A percentile compares a stretch with the other conserved stretches of the same genome.
Conservation (phyloP, 1,140 invertebrate species). For the Tetramorium parvispinum region DNA sequence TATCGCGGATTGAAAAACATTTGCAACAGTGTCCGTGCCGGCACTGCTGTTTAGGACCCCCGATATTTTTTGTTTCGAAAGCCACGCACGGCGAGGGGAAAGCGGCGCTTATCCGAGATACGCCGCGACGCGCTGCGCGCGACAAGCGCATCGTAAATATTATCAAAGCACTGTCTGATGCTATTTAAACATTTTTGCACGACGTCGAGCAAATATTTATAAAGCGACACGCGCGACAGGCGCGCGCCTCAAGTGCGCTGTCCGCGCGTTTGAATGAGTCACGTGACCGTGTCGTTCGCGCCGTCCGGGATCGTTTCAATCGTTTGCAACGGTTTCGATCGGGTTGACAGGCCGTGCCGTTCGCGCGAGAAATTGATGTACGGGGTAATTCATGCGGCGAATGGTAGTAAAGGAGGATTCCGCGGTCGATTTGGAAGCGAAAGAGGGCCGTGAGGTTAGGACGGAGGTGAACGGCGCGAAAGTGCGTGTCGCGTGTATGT, state of each 20-base stretch:
- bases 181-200: neutral
- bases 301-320: neutral
- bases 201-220: neutral
- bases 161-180: neutral
- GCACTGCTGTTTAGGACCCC: neutral
- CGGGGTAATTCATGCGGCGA: neutral
- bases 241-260: neutral
- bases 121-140: neutral
- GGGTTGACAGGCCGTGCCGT: neutral
- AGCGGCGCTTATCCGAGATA: neutral
- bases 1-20: neutral
- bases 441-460: neutral
- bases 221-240: neutral
- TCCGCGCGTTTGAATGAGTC: neutral
- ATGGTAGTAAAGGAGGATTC: neutral
- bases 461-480: neutral
- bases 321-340: neutral
- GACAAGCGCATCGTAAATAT: neutral
- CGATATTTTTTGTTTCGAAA: neutral
- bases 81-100: neutral
- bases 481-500: neutral
- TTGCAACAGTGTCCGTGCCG: neutral
- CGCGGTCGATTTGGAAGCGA: too few species aligned
- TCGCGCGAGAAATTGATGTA: neutral
- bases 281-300: constrained; percentile 1